Evolutionary conservation across 2,113 vertebrate genomes (phyloP), one percentile per base, ranked within the genome.

Genomic region (Oreochromis spilurus): DNA sequence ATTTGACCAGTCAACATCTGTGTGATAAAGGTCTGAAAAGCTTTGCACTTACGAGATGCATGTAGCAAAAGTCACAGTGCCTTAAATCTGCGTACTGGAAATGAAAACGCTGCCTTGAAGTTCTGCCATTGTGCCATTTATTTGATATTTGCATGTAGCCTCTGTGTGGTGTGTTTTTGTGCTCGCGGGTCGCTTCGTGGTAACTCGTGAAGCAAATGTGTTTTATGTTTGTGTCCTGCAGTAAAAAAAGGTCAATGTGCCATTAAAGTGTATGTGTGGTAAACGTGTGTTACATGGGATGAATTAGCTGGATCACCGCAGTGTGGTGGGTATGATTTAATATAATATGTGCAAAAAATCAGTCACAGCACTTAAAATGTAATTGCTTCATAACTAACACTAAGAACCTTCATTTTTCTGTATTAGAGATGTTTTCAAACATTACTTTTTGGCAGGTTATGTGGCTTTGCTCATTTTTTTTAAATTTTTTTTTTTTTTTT

Each of bases 1-100:
- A 0, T 92, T 96, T 29, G 87, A 94, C 83, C 52, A 80, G 75
- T 92, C 89, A 1, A 90, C 94, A 1, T 48, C 93, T 5, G 94
- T 95, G 55, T 96, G 84, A 95, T n/a, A 2, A 9, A 13, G 9
- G 7, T 43, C 26, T 8, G 31, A 43, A 13, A 34, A 55, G 53
- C 31, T 13, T 83, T 81, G 60, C 77, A 85, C 62, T 50, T 13
- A 29, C 17, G 11, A 81, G 88, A 82, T 82, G 85, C 81, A 67
- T 19, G 12, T 17, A 52, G 55, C 24, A 16, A 52, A 75, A 48
- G 11, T 78, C 50, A 38, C 75, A 43, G 87, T 93, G 95, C 93
- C 94, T 95, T 92, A 87, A 87, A 82, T 57, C 31, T 60, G 52
- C 9, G 7, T 11, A 21, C 13, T 72, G 26, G 40, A 79, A 11